These are phyloP conservation scores for Ophion ellenae DNA, from an alignment of 2,888 invertebrate species.

Conservation along the genomic window DNA sequence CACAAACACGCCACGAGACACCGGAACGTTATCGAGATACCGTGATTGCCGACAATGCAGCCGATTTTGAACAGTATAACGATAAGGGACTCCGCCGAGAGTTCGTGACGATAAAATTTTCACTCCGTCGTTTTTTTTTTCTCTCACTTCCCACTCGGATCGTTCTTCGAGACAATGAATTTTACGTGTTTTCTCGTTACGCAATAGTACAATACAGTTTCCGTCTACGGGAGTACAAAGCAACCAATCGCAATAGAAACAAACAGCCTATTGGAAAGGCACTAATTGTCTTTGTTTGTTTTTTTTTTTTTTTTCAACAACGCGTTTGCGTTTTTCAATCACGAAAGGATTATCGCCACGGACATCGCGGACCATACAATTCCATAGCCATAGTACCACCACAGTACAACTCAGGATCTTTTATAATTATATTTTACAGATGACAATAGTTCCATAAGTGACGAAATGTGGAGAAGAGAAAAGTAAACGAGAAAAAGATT, in stretches of 20 bases:
- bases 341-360: constrained; percentile 68
- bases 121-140: constrained; percentile 33
- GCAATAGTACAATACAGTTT: constrained; percentile 33
- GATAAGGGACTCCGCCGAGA: constrained; percentile 66
- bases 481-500: neutral
- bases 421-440: constrained; percentile 84
- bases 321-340: constrained; percentile 4
- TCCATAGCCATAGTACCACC: constrained; percentile 84
- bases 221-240: constrained; percentile 59
- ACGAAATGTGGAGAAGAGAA: constrained; percentile 50
- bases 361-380: constrained; percentile 75
- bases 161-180: neutral
- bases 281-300: constrained; percentile 34
- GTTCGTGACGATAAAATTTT: constrained; percentile 62
- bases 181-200: neutral
- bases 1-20: constrained; percentile 22
- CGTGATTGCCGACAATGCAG: constrained; percentile 82
- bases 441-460: constrained; percentile 83
- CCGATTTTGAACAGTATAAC: constrained; percentile 78
- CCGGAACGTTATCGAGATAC: constrained; percentile 80
- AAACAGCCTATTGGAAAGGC: constrained; percentile 52
- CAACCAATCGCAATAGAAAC: constrained; percentile 54
- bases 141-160: neutral
- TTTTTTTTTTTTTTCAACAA: neutral
- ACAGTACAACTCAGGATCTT: constrained; percentile 84